Evolutionary conservation across 1,140 invertebrate species (phyloP).

Genomic region (Cephus cinctus): DNA sequence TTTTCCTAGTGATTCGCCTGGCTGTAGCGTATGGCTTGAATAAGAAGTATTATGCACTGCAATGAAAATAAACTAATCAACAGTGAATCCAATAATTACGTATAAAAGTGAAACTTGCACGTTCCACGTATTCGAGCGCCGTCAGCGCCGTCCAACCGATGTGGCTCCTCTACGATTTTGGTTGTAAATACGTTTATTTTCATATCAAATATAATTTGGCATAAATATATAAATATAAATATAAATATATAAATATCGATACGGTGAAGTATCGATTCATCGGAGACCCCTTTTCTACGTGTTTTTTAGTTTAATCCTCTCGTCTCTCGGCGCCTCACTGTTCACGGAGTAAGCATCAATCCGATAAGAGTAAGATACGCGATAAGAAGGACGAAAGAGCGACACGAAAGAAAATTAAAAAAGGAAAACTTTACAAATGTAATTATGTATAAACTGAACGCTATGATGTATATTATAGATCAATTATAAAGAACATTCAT

Average conservation of each 20-base stretch:
- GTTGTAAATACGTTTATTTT: neutral
- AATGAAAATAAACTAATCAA: no score
- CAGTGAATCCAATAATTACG: no score
- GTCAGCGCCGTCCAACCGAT: neutral
- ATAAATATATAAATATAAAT: no score
- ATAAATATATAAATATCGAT: no score
- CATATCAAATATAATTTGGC: neutral
- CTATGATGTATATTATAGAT: constrained; percentile 60
- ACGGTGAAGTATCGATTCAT: no score
- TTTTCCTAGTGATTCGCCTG: no score
- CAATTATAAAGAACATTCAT: constrained; percentile 57
- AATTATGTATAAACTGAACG: constrained; percentile 58
- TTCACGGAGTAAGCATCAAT: neutral
- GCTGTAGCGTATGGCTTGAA: no score
- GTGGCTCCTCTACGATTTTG: neutral
- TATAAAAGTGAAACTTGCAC: no score
- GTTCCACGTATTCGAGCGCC: no score
- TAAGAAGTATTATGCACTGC: no score
- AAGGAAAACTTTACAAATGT: constrained; percentile 46
- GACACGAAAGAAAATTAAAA: constrained; percentile 1
- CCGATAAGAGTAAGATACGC: constrained; percentile 20
- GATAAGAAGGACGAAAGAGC: constrained; percentile 36
- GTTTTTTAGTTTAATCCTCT: constrained; percentile 28
- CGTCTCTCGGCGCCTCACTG: constrained; percentile 10
- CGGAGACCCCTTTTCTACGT: constrained; percentile 34